Conservation (phyloP, 53 echinoderm and acorn worm species). For the Zoroaster sp. region DNA sequence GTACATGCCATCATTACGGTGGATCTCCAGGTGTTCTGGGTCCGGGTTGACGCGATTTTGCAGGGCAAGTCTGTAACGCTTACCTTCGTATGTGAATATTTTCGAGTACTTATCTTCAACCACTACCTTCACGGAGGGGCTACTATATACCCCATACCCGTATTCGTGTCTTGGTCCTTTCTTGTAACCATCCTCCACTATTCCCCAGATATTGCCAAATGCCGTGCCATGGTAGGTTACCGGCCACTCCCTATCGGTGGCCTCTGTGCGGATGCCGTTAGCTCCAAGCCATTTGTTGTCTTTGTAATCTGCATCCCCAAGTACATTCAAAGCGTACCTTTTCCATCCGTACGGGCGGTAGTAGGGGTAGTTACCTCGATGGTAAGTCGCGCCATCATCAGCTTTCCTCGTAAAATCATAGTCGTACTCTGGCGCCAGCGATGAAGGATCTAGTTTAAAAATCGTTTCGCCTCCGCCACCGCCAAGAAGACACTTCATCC, state of each 20-base stretch:
- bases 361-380: conserved; percentile 10
- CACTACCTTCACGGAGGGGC: no score
- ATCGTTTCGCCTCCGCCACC: no score
- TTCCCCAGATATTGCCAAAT: no score
- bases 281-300: conserved; percentile 38
- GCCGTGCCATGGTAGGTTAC: conserved; percentile 50
- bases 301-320: conserved; percentile 21
- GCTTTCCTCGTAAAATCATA: conserved; percentile 12
- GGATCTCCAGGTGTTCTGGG: conserved; percentile 5
- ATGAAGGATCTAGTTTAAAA: not conserved
- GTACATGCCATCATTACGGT: not conserved
- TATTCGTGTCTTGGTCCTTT: not conserved
- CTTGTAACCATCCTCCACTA: no score
- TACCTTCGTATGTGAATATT: conserved; percentile 8
- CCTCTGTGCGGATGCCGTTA: not conserved
- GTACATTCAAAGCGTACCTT: conserved; percentile 20
- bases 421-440: conserved; percentile 14
- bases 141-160: conserved; percentile 31
- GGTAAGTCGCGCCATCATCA: not conserved
- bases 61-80: conserved; percentile 24
- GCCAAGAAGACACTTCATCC: not conserved
- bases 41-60: conserved; percentile 31
- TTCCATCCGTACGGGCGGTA: conserved; percentile 37
- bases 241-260: conserved; percentile 39
- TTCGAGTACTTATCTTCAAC: no score